Conservation (phyloP, 2,888 invertebrate genomes). For the Protodeltote pygarga region DNA sequence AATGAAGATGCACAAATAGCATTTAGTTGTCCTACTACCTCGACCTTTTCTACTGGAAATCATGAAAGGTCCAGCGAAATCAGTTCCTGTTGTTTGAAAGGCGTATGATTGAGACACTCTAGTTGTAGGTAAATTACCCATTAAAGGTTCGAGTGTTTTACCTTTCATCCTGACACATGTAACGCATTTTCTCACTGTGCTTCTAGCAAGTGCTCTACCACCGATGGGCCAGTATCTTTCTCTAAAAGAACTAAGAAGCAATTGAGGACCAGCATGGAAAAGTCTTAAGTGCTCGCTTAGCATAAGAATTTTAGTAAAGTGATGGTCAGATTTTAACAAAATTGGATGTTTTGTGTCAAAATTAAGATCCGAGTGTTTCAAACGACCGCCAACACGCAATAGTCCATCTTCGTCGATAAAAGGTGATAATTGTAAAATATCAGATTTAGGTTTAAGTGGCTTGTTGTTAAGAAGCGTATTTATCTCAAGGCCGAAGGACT, state of each 20-base stretch:
- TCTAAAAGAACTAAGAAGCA: constrained; percentile 27
- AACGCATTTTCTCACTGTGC: constrained; percentile 13
- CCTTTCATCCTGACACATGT: constrained; percentile 14
- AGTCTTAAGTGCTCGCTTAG: constrained; percentile 23
- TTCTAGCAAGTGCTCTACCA: constrained; percentile 24
- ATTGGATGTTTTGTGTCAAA: constrained; percentile 21
- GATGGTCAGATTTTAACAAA: constrained; percentile 15
- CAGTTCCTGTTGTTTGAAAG: constrained; percentile 23
- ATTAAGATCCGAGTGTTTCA: constrained; percentile 1
- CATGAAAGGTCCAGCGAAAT: constrained; percentile 34
- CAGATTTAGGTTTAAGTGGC: constrained; percentile 8
- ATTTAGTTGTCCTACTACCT: constrained; percentile 24
- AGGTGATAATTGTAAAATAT: constrained; percentile 19
- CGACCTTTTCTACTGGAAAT: constrained; percentile 17
- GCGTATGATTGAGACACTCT: constrained; percentile 12
- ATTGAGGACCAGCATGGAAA: too few species aligned
- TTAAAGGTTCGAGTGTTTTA: constrained; percentile 14
- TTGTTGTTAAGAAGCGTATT: constrained; percentile 5
- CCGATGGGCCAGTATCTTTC: constrained; percentile 36
- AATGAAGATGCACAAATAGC: constrained; percentile 31
- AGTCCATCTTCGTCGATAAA: constrained; percentile 13
- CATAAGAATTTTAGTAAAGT: constrained; percentile 23
- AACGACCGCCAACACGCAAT: constrained; percentile 14
- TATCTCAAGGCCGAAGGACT: constrained; percentile 17
- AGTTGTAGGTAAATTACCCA: constrained; percentile 25